Conservation (phyloP, 1,140 invertebrate genomes). For the Lepidurus apus region DNA sequence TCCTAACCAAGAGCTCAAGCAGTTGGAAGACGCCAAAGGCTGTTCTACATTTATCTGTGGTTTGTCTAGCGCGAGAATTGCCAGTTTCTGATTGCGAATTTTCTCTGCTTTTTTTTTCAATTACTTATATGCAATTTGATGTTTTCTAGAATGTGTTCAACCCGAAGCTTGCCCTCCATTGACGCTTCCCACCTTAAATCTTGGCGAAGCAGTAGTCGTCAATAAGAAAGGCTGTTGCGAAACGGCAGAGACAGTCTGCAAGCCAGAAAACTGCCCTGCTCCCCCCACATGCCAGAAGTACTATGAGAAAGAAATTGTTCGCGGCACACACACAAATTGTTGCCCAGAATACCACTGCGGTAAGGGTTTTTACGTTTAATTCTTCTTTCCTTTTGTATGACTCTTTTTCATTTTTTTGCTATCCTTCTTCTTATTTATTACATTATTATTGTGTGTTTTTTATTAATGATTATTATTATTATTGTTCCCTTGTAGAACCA, state of each 20-base stretch:
- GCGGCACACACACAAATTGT: slow-evolving; percentile 51
- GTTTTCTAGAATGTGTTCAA: slow-evolving; percentile 58
- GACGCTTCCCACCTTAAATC: slow-evolving; percentile 41
- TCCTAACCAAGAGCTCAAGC: slow-evolving; percentile 60
- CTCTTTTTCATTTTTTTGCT: background rate
- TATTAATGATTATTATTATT: background rate
- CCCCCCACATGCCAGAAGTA: slow-evolving; percentile 54
- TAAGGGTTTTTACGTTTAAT: slow-evolving; percentile 39
- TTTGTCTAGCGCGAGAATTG: background rate
- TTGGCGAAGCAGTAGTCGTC: slow-evolving; percentile 55
- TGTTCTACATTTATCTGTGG: slow-evolving; percentile 40
- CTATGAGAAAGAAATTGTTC: slow-evolving; percentile 48
- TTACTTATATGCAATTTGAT: background rate
- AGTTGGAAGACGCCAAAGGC: slow-evolving; percentile 45
- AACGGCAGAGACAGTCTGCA: slow-evolving; percentile 53
- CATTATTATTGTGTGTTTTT: slow-evolving; percentile 13
- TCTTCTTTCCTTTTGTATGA: too few species aligned
- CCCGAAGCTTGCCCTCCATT: slow-evolving; percentile 54
- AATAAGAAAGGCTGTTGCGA: slow-evolving; percentile 65
- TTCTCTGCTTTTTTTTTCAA: too few species aligned
- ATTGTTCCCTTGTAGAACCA: slow-evolving; percentile 49
- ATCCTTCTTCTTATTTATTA: slow-evolving; percentile 31
- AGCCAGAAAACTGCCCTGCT: slow-evolving; percentile 55
- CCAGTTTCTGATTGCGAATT: background rate
- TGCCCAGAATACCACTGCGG: slow-evolving; percentile 61